Evolutionary conservation across 1,140 invertebrate genomes (phyloP), one percentile per base, ranked within the genome.

Genomic region (Hypsibius dujardini): DNA sequence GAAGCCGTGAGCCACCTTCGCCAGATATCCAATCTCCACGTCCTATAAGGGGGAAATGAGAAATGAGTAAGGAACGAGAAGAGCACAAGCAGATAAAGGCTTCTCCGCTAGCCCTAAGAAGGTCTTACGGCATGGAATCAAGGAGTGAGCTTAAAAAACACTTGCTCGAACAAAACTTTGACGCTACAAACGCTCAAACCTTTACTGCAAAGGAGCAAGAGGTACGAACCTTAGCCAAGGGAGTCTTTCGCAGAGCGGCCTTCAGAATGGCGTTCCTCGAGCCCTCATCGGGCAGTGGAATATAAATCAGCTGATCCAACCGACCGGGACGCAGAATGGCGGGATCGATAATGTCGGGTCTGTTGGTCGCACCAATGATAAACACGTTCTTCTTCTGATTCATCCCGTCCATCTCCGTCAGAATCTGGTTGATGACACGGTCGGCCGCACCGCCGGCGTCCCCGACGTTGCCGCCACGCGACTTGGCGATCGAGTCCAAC

Each of bases 371-470:
- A 79, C 94, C 96, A 80, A 99, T 99, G 74, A 99, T 98, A 78
- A 99, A 99, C 1, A 99, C 95, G 80, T 99, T 99, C 81, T 99
- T 99, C 84, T 99, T 99, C 42, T 93, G 90, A 45, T 92, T 91
- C 95, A 99, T 99, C 75, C 96, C 95, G 80, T 99, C 96, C 95
- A 99, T 99, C 83, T 99, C 96, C 40, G 95, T 99, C 62, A 99
- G 84, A 77, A 99, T 93, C 84, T 99, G 95, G 82, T 99, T 99
- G 79, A 99, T 98, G 40, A 99, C 96, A 75, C 96, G 85, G 82
- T 99, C 96, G 46, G 95, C 95, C 70, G 95, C 95, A 74, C 96
- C 95, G 76, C 95, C 95, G 73, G 93, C 95, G 82, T 98, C 95
- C 59, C 95, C 95, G 69, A 93, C 87, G 69, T 87, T 93, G 28